Conservation (phyloP, 2,888 invertebrate genomes). For the Pristionchus maxplancki region DNA sequence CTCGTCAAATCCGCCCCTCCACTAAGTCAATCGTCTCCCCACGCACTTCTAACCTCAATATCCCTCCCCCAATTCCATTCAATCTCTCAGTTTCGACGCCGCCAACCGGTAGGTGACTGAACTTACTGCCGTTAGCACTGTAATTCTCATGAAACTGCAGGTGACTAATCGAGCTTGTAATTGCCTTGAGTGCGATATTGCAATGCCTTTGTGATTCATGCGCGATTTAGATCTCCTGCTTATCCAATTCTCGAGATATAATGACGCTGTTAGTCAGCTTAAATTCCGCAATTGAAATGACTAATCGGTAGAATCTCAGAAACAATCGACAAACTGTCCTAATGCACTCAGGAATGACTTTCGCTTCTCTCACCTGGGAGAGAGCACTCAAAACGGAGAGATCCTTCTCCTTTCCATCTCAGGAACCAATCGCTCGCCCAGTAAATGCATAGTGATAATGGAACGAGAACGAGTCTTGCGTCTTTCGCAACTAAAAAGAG, state of each 20-base stretch:
- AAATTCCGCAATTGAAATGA: neutral
- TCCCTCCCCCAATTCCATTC: neutral
- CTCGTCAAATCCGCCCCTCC: slow-evolving; percentile 13
- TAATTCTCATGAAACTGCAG: neutral
- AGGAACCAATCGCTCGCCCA: neutral
- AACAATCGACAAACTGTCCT: neutral
- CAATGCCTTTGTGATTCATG: neutral
- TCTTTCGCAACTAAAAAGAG: neutral
- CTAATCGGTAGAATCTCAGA: neutral
- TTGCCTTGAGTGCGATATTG: neutral
- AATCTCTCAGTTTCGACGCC: neutral
- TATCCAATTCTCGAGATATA: no score
- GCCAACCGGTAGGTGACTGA: neutral
- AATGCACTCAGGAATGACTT: neutral
- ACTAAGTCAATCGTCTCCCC: slow-evolving; percentile 14
- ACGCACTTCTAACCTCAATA: slow-evolving; percentile 5
- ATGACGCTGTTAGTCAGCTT: neutral
- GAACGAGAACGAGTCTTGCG: neutral
- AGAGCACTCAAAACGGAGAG: neutral
- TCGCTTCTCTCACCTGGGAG: neutral
- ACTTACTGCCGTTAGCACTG: no score
- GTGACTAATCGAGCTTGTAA: slow-evolving; percentile 1
- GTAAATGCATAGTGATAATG: neutral
- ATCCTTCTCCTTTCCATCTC: neutral
- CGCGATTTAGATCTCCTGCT: neutral